Conservation (phyloP, 30 jellyfish, hydroid and myxozoan species). For the Phacellophora camtschatica region DNA sequence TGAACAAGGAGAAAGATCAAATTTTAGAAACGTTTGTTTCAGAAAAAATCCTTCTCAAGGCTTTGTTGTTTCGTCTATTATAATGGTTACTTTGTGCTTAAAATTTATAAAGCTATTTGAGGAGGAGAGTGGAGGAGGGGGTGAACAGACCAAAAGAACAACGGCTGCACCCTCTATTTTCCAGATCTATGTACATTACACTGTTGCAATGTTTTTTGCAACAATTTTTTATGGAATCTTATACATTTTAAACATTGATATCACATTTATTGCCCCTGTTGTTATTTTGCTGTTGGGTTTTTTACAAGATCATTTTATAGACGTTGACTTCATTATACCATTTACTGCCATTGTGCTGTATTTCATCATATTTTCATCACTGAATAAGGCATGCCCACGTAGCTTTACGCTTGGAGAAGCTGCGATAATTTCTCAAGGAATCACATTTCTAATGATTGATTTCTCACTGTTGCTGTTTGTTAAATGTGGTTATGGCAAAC, state of each 20-base stretch:
- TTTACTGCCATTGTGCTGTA: slow-evolving; percentile 3
- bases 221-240: slow-evolving; percentile 12
- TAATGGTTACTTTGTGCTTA: neutral
- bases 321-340: slow-evolving; percentile 19
- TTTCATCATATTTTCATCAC: neutral
- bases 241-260: slow-evolving; percentile 20
- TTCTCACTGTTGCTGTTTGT: neutral
- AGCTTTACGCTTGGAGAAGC: slow-evolving; percentile 76
- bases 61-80: neutral
- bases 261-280: slow-evolving; percentile 34
- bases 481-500: neutral
- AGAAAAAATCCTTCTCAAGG: neutral
- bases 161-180: no score
- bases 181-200: neutral
- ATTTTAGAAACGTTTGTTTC: neutral
- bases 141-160: no score
- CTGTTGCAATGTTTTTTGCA: slow-evolving; percentile 28
- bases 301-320: slow-evolving; percentile 49
- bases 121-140: no score
- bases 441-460: slow-evolving; percentile 13
- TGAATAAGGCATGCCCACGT: slow-evolving; percentile 28
- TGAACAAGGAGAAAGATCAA: neutral
- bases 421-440: slow-evolving; percentile 41
- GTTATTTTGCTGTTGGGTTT: slow-evolving; percentile 34
- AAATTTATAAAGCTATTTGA: neutral